Evolutionary conservation across 2,888 invertebrate species (phyloP), one percentile per base, ranked within the genome.

Genomic region (Pherbina coryleti): DNA sequence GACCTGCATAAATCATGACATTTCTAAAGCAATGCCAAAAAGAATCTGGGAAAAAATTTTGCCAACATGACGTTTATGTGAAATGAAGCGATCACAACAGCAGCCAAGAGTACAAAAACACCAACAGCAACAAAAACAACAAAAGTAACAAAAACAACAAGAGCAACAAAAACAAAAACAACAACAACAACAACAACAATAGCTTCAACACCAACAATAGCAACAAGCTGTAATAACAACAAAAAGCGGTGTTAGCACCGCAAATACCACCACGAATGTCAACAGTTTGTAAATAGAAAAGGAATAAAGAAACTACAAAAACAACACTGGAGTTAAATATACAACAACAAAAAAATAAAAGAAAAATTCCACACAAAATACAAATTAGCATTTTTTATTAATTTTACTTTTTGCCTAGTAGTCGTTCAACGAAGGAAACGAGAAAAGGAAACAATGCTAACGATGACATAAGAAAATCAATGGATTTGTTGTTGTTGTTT

Each of bases 361-460:
- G 17, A 69, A 25, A 69, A 51, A 11, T 19, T 2, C 2, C n/a
- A 22, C 22, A 37, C 14, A 51, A 69, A 51, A 49, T 49, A 28
- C 5, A 69, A 69, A 69, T 69, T 69, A 69, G 69, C 69, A 69
- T 66, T 69, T 69, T 69, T 69, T 69, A 69, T 69, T 51, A 69
- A 69, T 51, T 69, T 69, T 25, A 51, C 25, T 25, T 51, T 25
- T 19, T 51, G 11, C 4, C 51, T 22, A 44, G 0, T 5, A 67
- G 44, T 5, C 19, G n/a, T 17, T 17, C 17, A 14, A 67, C 9
- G 49, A 9, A 28, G 28, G 14, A 51, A 51, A 34, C 19, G 5
- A 69, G 51, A 25, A 69, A 49, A 51, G 69, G 69, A 69, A 69
- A 69, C 51, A 69, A 51, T 51, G 25, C 69, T 69, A 69, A 69